Conservation (phyloP, 2,888 invertebrate species). For the Amphipyra berbera region DNA sequence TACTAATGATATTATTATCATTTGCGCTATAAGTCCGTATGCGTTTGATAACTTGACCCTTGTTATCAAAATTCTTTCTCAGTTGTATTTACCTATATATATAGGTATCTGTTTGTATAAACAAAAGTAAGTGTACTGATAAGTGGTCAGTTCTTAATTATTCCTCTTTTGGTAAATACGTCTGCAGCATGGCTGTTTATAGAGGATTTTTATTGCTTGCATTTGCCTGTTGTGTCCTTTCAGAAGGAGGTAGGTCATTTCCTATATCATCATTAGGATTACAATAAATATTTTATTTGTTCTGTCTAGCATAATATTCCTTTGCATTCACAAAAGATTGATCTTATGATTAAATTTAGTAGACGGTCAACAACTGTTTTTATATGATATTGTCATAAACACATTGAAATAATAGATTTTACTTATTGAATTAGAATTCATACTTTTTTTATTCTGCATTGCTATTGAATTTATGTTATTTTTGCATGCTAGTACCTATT, state of each 20-base stretch:
- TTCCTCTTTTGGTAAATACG: slow-evolving; percentile 15
- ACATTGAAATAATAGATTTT: too few species aligned
- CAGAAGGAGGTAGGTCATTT: slow-evolving; percentile 32
- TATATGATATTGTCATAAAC: neutral
- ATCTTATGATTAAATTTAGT: neutral
- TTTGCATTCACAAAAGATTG: neutral
- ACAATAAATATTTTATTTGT: neutral
- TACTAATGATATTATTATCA: slow-evolving; percentile 12
- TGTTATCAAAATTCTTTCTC: slow-evolving; percentile 62
- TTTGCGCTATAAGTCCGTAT: slow-evolving; percentile 6
- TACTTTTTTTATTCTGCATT: too few species aligned
- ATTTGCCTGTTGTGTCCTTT: slow-evolving; percentile 37
- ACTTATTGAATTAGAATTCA: too few species aligned
- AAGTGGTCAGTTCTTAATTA: slow-evolving; percentile 26
- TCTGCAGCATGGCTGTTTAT: slow-evolving; percentile 30
- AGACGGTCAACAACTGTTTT: neutral
- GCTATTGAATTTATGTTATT: too few species aligned
- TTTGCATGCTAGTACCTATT: too few species aligned
- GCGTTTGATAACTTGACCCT: slow-evolving; percentile 69
- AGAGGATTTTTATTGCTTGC: slow-evolving; percentile 29
- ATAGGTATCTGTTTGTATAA: slow-evolving; percentile 33
- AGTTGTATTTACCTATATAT: slow-evolving; percentile 51
- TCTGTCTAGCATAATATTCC: neutral
- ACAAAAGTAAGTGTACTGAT: slow-evolving; percentile 43
- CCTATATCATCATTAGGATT: neutral